Percentiles rank a stretch among this genome's conserved stretches.
These are phyloP conservation scores for Bombus impatiens DNA, from an alignment of 1,140 invertebrate species.

Conservation along the genomic window DNA sequence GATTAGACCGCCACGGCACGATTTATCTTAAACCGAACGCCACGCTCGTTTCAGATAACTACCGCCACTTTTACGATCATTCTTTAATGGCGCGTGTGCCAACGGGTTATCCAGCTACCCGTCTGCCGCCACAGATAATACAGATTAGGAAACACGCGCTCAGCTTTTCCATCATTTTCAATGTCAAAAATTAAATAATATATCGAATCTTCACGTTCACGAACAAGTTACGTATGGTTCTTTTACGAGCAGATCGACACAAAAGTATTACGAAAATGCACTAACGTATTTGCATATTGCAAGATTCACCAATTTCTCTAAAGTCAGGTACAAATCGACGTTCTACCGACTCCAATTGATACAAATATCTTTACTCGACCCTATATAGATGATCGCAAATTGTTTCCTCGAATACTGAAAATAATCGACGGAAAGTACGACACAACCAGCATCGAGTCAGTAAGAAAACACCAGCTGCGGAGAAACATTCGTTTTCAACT, in stretches of 20 bases:
- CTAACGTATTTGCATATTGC: no score
- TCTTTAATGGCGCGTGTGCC: no score
- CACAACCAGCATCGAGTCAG: background rate
- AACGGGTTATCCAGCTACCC: background rate
- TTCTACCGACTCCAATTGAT: no score
- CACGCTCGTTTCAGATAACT: background rate
- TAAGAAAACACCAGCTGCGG: background rate
- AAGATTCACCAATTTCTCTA: no score
- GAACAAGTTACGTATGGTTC: rapidly evolving
- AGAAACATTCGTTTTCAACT: background rate
- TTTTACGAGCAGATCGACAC: background rate
- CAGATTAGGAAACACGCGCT: background rate
- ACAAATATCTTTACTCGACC: background rate
- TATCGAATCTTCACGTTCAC: background rate
- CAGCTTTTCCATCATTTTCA: no score
- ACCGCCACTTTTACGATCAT: background rate
- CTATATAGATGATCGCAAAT: background rate
- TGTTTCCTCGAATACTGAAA: no score
- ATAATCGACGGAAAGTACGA: no score
- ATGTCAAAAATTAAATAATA: background rate
- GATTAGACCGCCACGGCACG: background rate
- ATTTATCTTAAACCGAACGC: background rate
- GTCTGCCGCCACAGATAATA: background rate
- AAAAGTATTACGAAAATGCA: background rate
- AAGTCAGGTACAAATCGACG: no score